Base-by-base conservation (phyloP, 2,113 vertebrate genomes). In the Nibea albiflora region DNA sequence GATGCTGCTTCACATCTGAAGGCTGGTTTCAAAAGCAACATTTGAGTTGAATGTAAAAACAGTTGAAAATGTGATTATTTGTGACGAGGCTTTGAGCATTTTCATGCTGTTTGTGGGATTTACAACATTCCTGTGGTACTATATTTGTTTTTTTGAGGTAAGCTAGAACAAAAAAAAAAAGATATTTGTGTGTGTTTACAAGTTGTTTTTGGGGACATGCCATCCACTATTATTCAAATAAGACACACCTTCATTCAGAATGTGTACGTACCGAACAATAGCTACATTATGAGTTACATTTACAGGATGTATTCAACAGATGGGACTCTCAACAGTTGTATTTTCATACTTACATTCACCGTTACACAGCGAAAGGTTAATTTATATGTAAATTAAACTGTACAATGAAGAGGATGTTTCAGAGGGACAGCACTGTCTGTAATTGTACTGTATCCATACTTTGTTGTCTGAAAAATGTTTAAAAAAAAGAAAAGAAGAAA, bases 1-100 rank as follows among this genome's bases (percentile, higher is more conserved):
- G 42, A 76, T 56, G 74, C 85, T 80, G 80, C 82, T 84, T 77
- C 76, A 20, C 31, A 54, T 52, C 65, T 31, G 69, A 72, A 74
- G 60, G 57, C 72, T 60, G 20, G 62, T 65, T 39, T 80, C 20
- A 84, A 88, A 91, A 71, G 85, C 81, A 76, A 85, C 83, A 67
- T 86, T 78, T 87, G 56, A 85, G 85, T 80, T 89, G 93, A 94
- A 93, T 93, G 93, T 94, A 90, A 80, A 94, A 92, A 89, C 72
- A 56, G 66, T 86, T 73, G 83, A 82, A 86, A 88, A 85, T 85
- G 86, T 89, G 89, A 86, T 83, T 73, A 76, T 82, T 77, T 73
- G 76, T 87, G 66, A 81, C 68, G 26, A 88, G 74, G 80, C 74
- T 92, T 85, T 9, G 26, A 86, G 81, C 78, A 73, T 88, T 86